phyloP scores from a whole-genome alignment of 1,140 invertebrate genomes.

The Apocrypta bakeri region DNA sequence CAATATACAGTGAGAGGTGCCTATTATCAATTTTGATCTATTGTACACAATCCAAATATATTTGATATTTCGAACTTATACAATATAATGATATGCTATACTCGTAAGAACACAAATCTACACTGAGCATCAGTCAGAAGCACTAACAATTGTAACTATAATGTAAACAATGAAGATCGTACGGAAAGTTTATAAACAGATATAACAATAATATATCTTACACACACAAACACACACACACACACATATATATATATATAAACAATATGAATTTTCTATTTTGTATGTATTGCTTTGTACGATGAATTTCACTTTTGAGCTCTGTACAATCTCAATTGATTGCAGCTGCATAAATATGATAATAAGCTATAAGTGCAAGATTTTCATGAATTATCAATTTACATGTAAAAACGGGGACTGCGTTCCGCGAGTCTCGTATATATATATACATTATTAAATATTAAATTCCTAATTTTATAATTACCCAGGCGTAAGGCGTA shows the following conservation, averaged over 20 bases:
- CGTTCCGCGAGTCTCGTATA: not conserved
- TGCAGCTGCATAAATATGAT: not conserved
- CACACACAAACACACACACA: not conserved
- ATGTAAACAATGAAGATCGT: conserved; percentile 30
- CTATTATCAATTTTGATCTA: conserved; percentile 59
- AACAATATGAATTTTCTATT: conserved; percentile 15
- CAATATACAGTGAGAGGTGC: conserved; percentile 67
- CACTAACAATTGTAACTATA: conserved; percentile 21
- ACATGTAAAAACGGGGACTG: conserved; percentile 34
- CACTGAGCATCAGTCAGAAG: conserved; percentile 5
- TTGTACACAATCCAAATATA: conserved; percentile 47
- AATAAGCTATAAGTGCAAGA: conserved; percentile 30
- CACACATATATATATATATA: conserved; percentile 28
- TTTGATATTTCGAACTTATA: conserved; percentile 44
- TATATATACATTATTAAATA: conserved; percentile 30
- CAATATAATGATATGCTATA: conserved; percentile 17
- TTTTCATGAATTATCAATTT: conserved; percentile 1
- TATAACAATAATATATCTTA: conserved; percentile 10
- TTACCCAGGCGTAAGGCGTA: conserved; percentile 42
- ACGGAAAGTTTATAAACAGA: conserved; percentile 16
- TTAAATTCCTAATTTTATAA: conserved; percentile 32
- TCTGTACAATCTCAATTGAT: conserved; percentile 25
- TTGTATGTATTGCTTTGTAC: conserved; percentile 40
- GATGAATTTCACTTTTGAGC: conserved; percentile 33
- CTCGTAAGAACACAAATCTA: conserved; percentile 31